phyloP scores from a whole-genome alignment of 2,888 invertebrate genomes.

The Rotaria macrura region DNA sequence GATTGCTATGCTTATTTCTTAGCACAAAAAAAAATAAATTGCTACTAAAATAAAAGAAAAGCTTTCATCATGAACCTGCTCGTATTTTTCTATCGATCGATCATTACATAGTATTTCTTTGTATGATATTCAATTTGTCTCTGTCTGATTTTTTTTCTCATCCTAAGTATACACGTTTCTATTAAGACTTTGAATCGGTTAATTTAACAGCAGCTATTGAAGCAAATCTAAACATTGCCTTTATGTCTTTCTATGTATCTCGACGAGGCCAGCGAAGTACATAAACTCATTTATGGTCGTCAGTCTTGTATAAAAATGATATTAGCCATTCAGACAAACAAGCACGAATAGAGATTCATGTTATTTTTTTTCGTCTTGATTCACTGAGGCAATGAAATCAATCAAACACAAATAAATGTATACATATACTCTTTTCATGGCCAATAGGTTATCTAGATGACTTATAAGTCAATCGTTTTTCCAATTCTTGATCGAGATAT shows the following conservation, averaged over 20 bases:
- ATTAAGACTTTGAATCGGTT: neutral
- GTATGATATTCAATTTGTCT: neutral
- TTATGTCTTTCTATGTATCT: neutral
- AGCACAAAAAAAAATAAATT: neutral
- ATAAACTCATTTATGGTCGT: neutral
- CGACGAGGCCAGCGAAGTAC: neutral
- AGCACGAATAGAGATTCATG: neutral
- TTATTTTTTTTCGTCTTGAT: neutral
- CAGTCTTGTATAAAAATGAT: neutral
- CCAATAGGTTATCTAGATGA: neutral
- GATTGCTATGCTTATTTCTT: neutral
- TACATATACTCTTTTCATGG: neutral
- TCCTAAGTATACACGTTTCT: neutral
- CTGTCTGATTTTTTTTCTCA: neutral
- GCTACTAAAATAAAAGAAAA: neutral
- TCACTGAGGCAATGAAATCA: neutral
- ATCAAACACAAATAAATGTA: neutral
- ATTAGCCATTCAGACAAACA: neutral
- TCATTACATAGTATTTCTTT: neutral
- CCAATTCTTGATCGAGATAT: neutral
- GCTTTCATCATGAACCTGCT: neutral
- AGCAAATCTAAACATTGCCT: neutral
- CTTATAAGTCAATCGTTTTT: neutral
- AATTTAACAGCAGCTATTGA: neutral
- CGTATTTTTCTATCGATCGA: neutral